Evolutionary conservation across 2,797 vertebrate genomes (phyloP).

Genomic region (Rhinella marina): DNA sequence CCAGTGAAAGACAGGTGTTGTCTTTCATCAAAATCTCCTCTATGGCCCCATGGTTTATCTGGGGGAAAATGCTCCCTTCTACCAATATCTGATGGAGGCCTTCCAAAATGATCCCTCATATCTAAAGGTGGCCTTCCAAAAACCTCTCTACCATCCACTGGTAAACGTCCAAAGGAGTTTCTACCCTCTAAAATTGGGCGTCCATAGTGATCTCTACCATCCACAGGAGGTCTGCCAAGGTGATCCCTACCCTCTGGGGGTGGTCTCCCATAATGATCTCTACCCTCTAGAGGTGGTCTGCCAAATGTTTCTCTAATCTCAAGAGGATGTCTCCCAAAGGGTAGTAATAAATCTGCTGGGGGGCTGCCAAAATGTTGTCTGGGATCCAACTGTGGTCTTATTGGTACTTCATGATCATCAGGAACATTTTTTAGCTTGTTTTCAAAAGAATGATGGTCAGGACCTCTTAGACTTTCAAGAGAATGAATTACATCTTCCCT

Average conservation of each 20-base stretch:
- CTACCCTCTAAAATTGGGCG: constrained; percentile 78
- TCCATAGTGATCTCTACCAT: constrained; percentile 82
- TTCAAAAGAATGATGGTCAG: constrained; percentile 24
- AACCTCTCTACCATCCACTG: constrained; percentile 79
- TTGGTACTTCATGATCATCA: constrained; percentile 23
- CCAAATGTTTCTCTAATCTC: constrained; percentile 78
- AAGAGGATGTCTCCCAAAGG: constrained; percentile 75
- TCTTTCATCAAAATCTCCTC: constrained; percentile 96
- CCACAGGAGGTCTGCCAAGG: constrained; percentile 85
- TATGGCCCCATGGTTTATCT: constrained; percentile 93
- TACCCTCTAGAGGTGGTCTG: constrained; percentile 79
- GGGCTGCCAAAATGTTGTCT: constrained; percentile 79
- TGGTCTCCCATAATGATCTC: constrained; percentile 78
- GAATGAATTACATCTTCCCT: constrained; percentile 36
- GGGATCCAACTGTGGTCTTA: constrained; percentile 83
- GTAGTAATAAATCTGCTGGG: constrained; percentile 86
- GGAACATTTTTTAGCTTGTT: constrained; percentile 15
- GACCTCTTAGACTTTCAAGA: constrained; percentile 5
- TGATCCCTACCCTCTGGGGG: constrained; percentile 81
- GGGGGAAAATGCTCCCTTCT: constrained; percentile 89
- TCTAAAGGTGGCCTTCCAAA: constrained; percentile 79
- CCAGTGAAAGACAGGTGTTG: constrained; percentile 80
- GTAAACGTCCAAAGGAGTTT: constrained; percentile 77
- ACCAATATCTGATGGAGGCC: constrained; percentile 75
- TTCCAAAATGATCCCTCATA: constrained; percentile 82